Percentiles rank a stretch among this genome's conserved stretches.
Conservation (phyloP, 2,888 invertebrate genomes). For the Dendrolimus pini region DNA sequence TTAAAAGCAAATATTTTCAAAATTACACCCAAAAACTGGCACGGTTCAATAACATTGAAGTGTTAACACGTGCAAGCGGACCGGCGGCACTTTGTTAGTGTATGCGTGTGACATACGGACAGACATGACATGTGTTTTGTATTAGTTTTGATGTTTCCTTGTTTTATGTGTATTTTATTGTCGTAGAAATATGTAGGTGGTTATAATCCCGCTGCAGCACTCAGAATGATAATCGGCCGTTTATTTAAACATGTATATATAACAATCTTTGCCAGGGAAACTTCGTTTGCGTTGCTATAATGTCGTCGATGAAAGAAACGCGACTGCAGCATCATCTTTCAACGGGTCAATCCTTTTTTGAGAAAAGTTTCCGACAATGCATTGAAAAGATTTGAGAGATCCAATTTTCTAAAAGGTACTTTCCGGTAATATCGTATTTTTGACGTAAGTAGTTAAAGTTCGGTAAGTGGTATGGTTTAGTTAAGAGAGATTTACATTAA, state of each 20-base stretch:
- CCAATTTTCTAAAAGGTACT: conserved; percentile 19
- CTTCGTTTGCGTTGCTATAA: no score
- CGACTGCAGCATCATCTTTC: conserved; percentile 10
- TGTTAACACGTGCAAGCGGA: not conserved
- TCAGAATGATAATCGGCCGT: no score
- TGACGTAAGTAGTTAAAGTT: not conserved
- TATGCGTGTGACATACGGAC: not conserved
- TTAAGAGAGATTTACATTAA: not conserved
- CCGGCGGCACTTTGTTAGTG: not conserved
- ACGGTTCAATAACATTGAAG: not conserved
- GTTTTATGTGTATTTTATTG: not conserved
- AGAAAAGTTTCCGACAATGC: conserved; percentile 33
- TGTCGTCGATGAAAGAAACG: no score
- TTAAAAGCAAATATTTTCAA: not conserved
- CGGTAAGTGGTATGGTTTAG: not conserved
- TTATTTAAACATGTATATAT: no score
- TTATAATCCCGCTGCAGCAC: no score
- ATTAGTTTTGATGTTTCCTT: not conserved
- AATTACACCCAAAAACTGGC: not conserved
- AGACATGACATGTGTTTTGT: not conserved
- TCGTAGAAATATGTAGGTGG: not conserved
- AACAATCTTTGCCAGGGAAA: no score
- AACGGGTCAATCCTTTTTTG: conserved; percentile 14
- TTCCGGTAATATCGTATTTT: not conserved
- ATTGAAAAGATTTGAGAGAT: conserved; percentile 22